Evolutionary conservation across 2,797 vertebrate genomes (phyloP).

Genomic region (Morelia viridis): DNA sequence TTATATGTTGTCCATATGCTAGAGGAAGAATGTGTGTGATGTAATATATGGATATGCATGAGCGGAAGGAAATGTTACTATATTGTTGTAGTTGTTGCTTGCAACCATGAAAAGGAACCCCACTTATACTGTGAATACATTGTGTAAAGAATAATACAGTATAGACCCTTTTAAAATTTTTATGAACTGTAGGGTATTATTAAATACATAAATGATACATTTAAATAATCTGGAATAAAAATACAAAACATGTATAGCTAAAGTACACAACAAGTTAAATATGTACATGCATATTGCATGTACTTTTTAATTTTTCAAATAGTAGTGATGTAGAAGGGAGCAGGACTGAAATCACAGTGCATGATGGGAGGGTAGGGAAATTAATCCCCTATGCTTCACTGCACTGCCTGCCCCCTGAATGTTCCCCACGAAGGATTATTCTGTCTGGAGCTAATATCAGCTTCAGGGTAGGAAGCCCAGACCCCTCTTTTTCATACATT

Average conservation of each 20-base stretch:
- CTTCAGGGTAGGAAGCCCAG: not conserved
- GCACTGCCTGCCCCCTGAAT: not conserved
- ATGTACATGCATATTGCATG: not conserved
- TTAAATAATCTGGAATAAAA: not conserved
- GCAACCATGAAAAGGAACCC: conserved; percentile 11
- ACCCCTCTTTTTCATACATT: not conserved
- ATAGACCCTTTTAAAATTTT: not conserved
- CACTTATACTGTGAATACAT: not conserved
- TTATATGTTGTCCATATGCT: conserved; percentile 35
- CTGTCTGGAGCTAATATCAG: not conserved
- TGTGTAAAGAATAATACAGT: not conserved
- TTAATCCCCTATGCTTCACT: not conserved
- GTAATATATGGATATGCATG: conserved; percentile 5
- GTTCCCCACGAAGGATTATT: not conserved
- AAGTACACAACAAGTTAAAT: not conserved
- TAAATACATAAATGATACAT: not conserved
- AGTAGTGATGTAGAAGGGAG: not conserved
- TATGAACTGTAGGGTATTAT: not conserved
- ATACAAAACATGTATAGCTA: not conserved
- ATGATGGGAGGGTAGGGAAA: not conserved
- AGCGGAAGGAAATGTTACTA: conserved; percentile 30
- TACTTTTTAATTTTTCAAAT: not conserved
- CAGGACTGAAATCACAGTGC: not conserved
- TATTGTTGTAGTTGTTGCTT: conserved; percentile 18
- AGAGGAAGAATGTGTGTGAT: conserved; percentile 9